These are phyloP conservation scores for Peromyscus californicus DNA, from an alignment of 2,113 vertebrate species.

Conservation along the genomic window DNA sequence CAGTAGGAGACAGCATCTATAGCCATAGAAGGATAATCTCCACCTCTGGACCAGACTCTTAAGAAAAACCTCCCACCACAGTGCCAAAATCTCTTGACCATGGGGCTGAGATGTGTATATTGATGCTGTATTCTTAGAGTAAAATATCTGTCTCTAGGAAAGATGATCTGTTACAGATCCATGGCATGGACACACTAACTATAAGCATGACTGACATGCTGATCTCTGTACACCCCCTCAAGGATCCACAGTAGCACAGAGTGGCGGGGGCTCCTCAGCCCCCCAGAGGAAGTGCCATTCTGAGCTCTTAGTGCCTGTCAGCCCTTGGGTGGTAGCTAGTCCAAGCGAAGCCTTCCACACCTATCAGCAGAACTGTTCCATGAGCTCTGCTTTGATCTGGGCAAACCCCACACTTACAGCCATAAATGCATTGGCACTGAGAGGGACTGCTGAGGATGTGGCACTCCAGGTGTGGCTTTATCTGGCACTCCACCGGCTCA, in stretches of 20 bases:
- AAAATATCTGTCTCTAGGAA: not conserved
- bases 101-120: not conserved
- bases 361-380: conserved; percentile 51
- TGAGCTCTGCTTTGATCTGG: conserved; percentile 53
- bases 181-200: not conserved
- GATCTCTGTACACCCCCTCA: conserved; percentile 47
- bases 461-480: conserved; percentile 71
- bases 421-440: conserved; percentile 79
- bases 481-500: conserved; percentile 65
- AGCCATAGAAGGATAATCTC: not conserved
- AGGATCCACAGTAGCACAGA: conserved; percentile 35
- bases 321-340: conserved; percentile 47
- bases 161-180: conserved; percentile 39
- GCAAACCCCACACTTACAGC: conserved; percentile 77
- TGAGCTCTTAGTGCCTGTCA: conserved; percentile 41
- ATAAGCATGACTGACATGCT: conserved; percentile 14
- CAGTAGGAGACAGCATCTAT: not conserved
- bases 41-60: conserved; percentile 12
- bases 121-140: conserved; percentile 45
- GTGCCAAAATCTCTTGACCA: conserved; percentile 5
- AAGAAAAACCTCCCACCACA: conserved; percentile 42
- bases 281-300: not conserved
- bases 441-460: conserved; percentile 74
- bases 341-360: conserved; percentile 64
- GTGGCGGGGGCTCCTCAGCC: not conserved